Conservation (phyloP, 2,113 vertebrate species). For the Chionodraco myersi region DNA sequence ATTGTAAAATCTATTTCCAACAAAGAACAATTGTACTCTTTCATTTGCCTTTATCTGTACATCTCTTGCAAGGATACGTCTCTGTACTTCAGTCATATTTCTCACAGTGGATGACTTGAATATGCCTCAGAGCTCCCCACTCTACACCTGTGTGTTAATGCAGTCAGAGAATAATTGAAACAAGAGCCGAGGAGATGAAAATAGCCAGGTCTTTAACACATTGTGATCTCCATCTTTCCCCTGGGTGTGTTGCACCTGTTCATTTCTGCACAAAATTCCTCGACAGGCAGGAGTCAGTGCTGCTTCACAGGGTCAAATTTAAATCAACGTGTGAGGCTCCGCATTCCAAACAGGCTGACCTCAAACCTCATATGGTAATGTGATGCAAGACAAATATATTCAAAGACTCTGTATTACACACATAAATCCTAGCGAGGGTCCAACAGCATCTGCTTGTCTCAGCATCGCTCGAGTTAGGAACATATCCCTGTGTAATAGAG, state of each 20-base stretch:
- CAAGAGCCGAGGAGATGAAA: constrained; percentile 28
- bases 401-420: constrained; percentile 7
- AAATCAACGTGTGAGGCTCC: constrained; percentile 12
- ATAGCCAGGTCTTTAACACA: constrained; percentile 36
- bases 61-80: background rate
- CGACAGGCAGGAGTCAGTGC: background rate
- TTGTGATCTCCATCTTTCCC: constrained; percentile 19
- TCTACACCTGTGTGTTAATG: background rate
- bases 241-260: constrained; percentile 51
- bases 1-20: constrained; percentile 26
- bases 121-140: background rate
- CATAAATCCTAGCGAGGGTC: background rate
- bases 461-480: constrained; percentile 13
- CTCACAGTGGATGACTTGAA: constrained; percentile 3
- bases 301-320: constrained; percentile 35
- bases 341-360: constrained; percentile 28
- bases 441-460: constrained; percentile 29
- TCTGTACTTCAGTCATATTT: constrained; percentile 17
- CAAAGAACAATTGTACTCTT: background rate
- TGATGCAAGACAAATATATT: constrained; percentile 22
- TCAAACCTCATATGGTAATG: background rate
- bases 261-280: constrained; percentile 38
- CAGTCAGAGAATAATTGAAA: constrained; percentile 20
- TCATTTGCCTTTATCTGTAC: constrained; percentile 21
- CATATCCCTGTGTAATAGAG: constrained; percentile 4